Percentiles rank a stretch among this genome's conserved stretches.
phyloP scores from a whole-genome alignment of 2,888 invertebrate species.

The Melangyna quadrimaculata region DNA sequence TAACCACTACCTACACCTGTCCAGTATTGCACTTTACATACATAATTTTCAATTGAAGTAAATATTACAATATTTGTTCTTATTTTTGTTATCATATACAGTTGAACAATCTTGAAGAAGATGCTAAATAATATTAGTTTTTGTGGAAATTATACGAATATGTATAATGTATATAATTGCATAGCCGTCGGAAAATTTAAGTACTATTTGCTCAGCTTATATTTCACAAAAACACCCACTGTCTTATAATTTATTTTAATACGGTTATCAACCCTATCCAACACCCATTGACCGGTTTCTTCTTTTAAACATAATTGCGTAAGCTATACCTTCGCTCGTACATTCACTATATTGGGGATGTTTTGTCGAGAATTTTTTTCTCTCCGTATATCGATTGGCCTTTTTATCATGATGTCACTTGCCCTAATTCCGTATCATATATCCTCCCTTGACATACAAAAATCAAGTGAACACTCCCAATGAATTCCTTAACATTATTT shows the following conservation, averaged over 20 bases:
- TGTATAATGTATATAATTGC: no score
- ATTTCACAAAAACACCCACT: no score
- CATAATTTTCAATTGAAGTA: no score
- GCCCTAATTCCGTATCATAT: slow-evolving; percentile 53
- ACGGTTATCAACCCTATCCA: slow-evolving; percentile 44
- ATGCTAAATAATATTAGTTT: no score
- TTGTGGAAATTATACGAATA: no score
- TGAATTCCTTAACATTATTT: slow-evolving; percentile 27
- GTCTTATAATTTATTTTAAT: neutral
- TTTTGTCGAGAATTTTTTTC: neutral
- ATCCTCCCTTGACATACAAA: slow-evolving; percentile 51
- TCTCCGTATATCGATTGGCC: slow-evolving; percentile 54
- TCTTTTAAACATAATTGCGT: neutral
- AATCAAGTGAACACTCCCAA: slow-evolving; percentile 25
- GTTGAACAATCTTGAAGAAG: no score
- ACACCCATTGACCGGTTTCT: slow-evolving; percentile 31
- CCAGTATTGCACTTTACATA: no score
- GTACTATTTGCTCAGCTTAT: no score
- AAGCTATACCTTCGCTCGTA: neutral
- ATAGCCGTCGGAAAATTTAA: no score
- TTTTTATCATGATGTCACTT: slow-evolving; percentile 67
- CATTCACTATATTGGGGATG: slow-evolving; percentile 16
- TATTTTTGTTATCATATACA: no score
- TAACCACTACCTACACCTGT: no score
- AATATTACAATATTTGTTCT: no score